Conservation (phyloP, 1,140 invertebrate genomes). For the Oryctes rhinoceros region DNA sequence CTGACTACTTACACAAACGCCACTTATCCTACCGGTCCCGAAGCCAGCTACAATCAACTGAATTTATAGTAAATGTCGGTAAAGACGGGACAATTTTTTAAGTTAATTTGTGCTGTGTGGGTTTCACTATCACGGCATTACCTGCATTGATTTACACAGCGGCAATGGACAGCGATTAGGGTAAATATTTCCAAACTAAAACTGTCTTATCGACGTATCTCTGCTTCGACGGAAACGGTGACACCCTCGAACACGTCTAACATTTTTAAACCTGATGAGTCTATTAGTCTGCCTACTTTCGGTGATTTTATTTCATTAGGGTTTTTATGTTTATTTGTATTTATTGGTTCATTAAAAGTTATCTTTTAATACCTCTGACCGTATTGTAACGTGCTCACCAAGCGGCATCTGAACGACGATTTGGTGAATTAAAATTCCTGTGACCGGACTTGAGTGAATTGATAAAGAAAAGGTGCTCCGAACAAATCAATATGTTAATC, state of each 20-base stretch:
- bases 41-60: conserved; percentile 50
- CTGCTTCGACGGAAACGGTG: conserved; percentile 48
- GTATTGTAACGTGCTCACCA: conserved; percentile 10
- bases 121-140: conserved; percentile 42
- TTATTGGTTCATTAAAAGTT: conserved; percentile 38
- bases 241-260: conserved; percentile 55
- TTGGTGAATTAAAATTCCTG: conserved; percentile 31
- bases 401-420: conserved; percentile 13
- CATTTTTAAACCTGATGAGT: conserved; percentile 56
- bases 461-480: conserved; percentile 13
- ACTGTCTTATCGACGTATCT: conserved; percentile 52
- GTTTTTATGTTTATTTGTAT: conserved; percentile 38
- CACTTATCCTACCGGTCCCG: conserved; percentile 53
- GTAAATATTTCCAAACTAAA: conserved; percentile 54
- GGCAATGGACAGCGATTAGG: conserved; percentile 55
- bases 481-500: conserved; percentile 19
- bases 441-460: conserved; percentile 18
- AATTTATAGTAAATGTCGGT: conserved; percentile 42
- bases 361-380: conserved; percentile 39
- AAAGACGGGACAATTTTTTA: conserved; percentile 42
- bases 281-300: conserved; percentile 59
- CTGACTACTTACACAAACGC: conserved; percentile 53
- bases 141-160: conserved; percentile 53
- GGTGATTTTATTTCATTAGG: conserved; percentile 55
- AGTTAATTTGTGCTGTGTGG: conserved; percentile 47